Conservation (phyloP, 2,888 invertebrate genomes). For the Phengaris arion region DNA sequence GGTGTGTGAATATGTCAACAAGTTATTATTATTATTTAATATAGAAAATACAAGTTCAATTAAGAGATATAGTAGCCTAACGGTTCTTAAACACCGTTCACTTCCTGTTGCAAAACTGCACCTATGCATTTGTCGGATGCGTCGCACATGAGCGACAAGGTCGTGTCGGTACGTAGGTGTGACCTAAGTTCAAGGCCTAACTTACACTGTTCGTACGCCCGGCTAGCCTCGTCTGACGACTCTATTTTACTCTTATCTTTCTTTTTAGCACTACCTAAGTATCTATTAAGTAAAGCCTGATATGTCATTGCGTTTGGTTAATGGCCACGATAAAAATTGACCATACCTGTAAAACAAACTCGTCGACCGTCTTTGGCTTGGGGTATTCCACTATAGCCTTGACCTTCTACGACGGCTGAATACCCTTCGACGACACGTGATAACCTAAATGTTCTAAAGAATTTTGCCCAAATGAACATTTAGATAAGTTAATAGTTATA, state of each 20-base stretch:
- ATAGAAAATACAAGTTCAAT: too few species aligned
- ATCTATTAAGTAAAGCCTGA: slow-evolving; percentile 29
- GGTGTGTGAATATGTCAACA: too few species aligned
- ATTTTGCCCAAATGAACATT: slow-evolving; percentile 27
- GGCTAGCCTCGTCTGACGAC: too few species aligned
- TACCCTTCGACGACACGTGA: slow-evolving; percentile 28
- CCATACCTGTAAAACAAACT: slow-evolving; percentile 36
- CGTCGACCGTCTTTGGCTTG: slow-evolving; percentile 35
- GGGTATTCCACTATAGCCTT: slow-evolving; percentile 34
- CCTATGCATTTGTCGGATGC: slow-evolving; percentile 3
- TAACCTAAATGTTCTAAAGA: slow-evolving; percentile 27
- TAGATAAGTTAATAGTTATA: slow-evolving; percentile 32
- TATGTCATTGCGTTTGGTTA: slow-evolving; percentile 31
- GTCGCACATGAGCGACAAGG: neutral
- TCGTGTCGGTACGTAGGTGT: neutral
- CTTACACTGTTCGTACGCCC: too few species aligned
- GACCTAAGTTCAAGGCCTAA: too few species aligned
- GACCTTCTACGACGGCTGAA: slow-evolving; percentile 28
- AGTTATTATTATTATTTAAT: too few species aligned
- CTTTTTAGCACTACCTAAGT: slow-evolving; percentile 20
- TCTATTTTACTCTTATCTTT: too few species aligned
- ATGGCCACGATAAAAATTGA: slow-evolving; percentile 34
- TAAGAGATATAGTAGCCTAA: neutral
- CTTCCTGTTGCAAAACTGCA: slow-evolving; percentile 12
- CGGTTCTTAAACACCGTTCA: slow-evolving; percentile 2